Base-by-base conservation (phyloP, 2,113 vertebrate species). In the Otolemur garnettii region DNA sequence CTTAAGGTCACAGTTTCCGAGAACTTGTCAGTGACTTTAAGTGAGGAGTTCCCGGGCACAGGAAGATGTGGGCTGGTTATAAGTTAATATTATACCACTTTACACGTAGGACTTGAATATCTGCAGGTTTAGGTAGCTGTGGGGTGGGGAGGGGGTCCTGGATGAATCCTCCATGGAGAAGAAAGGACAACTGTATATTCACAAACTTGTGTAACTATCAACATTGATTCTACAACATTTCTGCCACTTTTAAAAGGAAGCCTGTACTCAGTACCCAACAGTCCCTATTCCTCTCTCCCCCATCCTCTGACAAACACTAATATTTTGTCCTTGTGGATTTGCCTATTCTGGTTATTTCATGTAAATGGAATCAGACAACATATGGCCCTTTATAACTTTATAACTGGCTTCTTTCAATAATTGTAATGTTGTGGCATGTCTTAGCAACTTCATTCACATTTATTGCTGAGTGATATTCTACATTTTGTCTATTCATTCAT, bases 401-500 rank as follows among this genome's bases (percentile, higher is more conserved):
- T 55, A 60, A 45, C 18, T 1, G 62, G 19, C 64, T 74, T 74
- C 24, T 71, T 71, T 86, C 87, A 64, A n/a, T 79, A 24, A 28
- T 59, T 9, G 2, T 35, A 10, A 30, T 57, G 15, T 60, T 88
- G 38, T 64, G 53, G 18, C 42, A 13, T 71, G 15, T 71, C 60
- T 87, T 24, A 83, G 38, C 19, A n/a, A n/a, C 28, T 55, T 57
- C 17, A 24, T 78, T 59, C n/a, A 42, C 33, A 35, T 71, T 79
- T 45, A 79, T 68, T 87, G 45, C 22, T 80, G 45, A 83, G 19
- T 64, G 50, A 26, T 71, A 50, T 28, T 87, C 68, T 19, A 35
- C 7, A 22, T 87, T 94, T 86, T 87, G 30, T 87, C 82, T 75
- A 75, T 75, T 87, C 55, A 30, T 45, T 96, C 14, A 59, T 59